Evolutionary conservation across 2,888 invertebrate genomes (phyloP), one percentile per base, ranked within the genome.

Genomic region (Punctoribates punctum): DNA sequence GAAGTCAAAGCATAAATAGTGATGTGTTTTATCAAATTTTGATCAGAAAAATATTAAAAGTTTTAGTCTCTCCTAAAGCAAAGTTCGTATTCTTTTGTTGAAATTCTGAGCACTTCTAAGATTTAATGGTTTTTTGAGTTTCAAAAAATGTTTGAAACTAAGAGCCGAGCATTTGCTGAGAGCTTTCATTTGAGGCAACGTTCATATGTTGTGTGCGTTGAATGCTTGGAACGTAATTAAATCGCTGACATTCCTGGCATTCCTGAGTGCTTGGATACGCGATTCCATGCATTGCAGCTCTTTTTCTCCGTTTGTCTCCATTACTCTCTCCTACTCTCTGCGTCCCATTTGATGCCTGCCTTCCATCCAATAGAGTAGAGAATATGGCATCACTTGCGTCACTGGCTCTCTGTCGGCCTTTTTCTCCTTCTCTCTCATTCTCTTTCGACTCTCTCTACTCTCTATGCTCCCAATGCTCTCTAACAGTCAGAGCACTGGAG

Each of bases 191-290:
- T 9, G 23, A 67, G 17, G 29, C 38, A 29, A 67, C 13, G 38
- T 20, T 67, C 42, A 38, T 42, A 46, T 46, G 72, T 27, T 72
- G 15, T 34, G 20, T 42, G 13, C 60, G 51, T 74, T 74, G 74
- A 62, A 46, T 57, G 74, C 70, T 1, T 67, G 29, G 57, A 75
- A 60, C 46, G 62, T 62, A 60, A 75, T 57, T 75, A 75, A 57
- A 67, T 62, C 65, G 75, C 38, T 72, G 51, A 46, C 67, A 75
- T 75, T 75, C 74, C 67, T 75, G n/a, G 27, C 75, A 75, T 75
- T 75, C 75, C 75, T 67, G 13, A 65, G 13, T 75, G 27, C 75
- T 62, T 46, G 75, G 67, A 60, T 67, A 67, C 75, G 34, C 29
- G 29, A 29, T 29, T 9, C 27, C 25, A 29, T 20, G 34, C n/a